Evolutionary conservation across 1,140 invertebrate genomes (phyloP).

Genomic region (Procambarus virginalis): DNA sequence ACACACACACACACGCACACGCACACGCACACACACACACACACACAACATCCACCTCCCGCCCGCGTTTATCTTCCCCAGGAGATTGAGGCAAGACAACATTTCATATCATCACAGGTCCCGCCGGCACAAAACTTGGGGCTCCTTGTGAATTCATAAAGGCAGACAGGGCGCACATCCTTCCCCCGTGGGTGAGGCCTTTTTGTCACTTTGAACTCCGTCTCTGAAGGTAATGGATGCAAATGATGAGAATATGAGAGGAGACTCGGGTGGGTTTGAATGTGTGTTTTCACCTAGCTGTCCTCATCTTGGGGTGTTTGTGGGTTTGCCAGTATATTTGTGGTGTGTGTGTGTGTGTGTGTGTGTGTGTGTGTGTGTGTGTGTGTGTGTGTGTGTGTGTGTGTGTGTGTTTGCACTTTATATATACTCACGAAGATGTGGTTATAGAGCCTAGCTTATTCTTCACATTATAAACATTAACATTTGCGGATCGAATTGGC

Average conservation of each 20-base stretch:
- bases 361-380: no score
- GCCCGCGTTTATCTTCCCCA: not conserved
- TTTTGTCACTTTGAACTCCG: not conserved
- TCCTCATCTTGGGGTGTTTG: not conserved
- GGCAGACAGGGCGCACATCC: not conserved
- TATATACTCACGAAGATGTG: no score
- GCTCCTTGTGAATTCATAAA: constrained; percentile 13
- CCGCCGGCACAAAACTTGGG: not conserved
- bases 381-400: no score
- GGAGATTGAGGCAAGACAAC: not conserved
- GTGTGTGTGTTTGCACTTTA: no score
- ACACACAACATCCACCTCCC: not conserved
- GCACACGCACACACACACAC: not conserved
- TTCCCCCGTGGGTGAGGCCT: not conserved
- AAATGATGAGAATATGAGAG: not conserved
- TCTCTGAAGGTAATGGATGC: not conserved
- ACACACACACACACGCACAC: no score
- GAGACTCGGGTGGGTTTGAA: not conserved
- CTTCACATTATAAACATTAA: no score
- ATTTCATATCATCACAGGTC: not conserved
- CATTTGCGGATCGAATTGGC: no score
- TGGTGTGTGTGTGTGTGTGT: not conserved
- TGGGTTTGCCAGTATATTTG: not conserved
- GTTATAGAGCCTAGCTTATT: no score
- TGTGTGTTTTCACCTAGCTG: not conserved